These are phyloP conservation scores for Eurosta solidaginis DNA, from an alignment of 1,140 invertebrate species.

Conservation along the genomic window DNA sequence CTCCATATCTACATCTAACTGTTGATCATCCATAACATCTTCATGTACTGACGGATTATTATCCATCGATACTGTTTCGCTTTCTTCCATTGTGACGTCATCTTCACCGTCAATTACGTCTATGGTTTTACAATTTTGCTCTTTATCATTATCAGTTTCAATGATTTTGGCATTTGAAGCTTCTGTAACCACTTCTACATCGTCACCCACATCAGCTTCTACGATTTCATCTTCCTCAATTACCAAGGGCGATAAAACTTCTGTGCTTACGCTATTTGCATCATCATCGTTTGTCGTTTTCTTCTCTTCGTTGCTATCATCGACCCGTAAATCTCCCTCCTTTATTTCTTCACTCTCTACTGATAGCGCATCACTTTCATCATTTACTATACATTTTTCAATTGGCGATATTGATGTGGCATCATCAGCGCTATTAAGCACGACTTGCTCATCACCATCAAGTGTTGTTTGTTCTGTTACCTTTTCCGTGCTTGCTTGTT, in stretches of 20 bases:
- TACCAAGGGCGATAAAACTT: conserved; percentile 29
- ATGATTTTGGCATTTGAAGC: background rate
- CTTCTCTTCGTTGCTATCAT: conserved; percentile 32
- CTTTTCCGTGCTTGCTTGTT: conserved; percentile 42
- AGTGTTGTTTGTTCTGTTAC: background rate
- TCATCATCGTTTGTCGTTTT: conserved; percentile 23
- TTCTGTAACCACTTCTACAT: background rate
- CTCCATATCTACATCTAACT: background rate
- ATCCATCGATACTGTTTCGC: conserved; percentile 38
- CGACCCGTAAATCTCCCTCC: conserved; percentile 29
- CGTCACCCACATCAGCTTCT: background rate
- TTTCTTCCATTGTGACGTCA: conserved; percentile 32
- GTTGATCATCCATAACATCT: conserved; percentile 1
- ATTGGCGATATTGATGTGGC: background rate
- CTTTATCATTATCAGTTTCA: background rate
- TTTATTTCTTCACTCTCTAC: conserved; percentile 28
- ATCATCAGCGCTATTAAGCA: background rate
- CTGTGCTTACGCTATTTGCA: conserved; percentile 22
- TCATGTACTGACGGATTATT: conserved; percentile 36
- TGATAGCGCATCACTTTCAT: background rate
- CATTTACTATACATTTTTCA: background rate
- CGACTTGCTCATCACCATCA: background rate
- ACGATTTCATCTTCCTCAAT: conserved; percentile 31
- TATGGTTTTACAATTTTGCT: background rate
- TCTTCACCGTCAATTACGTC: conserved; percentile 21